Conservation (phyloP, 2,888 invertebrate species). For the Hydropsyche betteni region DNA sequence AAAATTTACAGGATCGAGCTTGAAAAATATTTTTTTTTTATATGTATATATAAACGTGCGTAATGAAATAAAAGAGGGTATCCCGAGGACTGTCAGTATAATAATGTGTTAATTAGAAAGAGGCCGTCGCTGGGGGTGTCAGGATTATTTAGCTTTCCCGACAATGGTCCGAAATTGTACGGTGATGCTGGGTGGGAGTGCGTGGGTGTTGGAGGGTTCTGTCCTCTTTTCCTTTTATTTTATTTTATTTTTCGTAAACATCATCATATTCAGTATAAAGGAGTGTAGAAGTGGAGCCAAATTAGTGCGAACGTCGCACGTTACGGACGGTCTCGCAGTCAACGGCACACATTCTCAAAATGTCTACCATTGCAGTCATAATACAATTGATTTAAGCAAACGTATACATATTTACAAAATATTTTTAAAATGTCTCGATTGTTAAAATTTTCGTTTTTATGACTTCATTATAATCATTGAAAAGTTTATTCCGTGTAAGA, state of each 20-base stretch:
- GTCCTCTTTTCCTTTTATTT: constrained; percentile 40
- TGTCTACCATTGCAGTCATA: background rate
- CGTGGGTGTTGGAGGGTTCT: background rate
- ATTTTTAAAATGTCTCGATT: too few relatives aligned
- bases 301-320: constrained; percentile 45
- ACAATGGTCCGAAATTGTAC: constrained; percentile 17
- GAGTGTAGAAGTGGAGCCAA: constrained; percentile 45
- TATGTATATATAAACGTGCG: background rate
- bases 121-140: constrained; percentile 15
- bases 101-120: constrained; percentile 43
- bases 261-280: constrained; percentile 48
- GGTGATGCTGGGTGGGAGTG: constrained; percentile 13
- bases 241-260: constrained; percentile 45
- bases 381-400: too few relatives aligned
- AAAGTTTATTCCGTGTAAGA: too few relatives aligned
- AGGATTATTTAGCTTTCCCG: constrained; percentile 11
- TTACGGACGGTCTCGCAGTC: constrained; percentile 5
- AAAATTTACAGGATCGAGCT: too few relatives aligned
- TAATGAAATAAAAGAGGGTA: background rate
- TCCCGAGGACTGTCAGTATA: constrained; percentile 16
- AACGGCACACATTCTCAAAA: constrained; percentile 17
- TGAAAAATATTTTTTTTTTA: too few relatives aligned
- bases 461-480: too few relatives aligned
- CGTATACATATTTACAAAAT: background rate
- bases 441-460: too few relatives aligned